These are phyloP conservation scores for Rapana venosa DNA, from an alignment of 2,888 invertebrate genomes.

Conservation along the genomic window DNA sequence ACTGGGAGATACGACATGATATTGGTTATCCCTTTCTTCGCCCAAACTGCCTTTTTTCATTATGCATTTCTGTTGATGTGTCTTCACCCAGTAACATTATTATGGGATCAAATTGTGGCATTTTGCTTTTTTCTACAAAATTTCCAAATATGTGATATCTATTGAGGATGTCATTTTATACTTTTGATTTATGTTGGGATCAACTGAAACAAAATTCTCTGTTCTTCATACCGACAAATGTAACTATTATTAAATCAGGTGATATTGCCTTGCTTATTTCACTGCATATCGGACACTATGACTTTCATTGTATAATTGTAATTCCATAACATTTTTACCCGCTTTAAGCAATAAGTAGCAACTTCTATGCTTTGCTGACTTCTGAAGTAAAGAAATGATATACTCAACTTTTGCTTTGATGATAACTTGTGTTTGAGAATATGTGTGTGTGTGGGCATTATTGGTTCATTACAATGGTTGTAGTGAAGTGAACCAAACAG, in stretches of 20 bases:
- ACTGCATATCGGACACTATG: constrained; percentile 42
- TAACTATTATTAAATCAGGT: constrained; percentile 18
- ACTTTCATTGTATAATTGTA: constrained; percentile 39
- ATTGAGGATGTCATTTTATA: constrained; percentile 38
- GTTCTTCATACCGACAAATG: background rate
- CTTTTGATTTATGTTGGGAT: constrained; percentile 28
- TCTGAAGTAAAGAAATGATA: constrained; percentile 43
- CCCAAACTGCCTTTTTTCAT: background rate
- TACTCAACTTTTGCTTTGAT: background rate
- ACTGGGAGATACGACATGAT: background rate
- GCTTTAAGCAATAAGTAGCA: constrained; percentile 51
- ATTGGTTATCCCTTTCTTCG: background rate
- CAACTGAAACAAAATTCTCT: constrained; percentile 21
- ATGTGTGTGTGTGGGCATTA: background rate
- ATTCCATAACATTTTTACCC: constrained; percentile 44
- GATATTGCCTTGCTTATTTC: constrained; percentile 42
- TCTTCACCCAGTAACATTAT: background rate
- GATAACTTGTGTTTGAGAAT: background rate
- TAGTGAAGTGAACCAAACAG: too few relatives aligned
- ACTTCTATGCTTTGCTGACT: constrained; percentile 53
- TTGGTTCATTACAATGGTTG: too few relatives aligned
- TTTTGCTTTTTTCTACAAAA: constrained; percentile 19
- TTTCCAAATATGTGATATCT: constrained; percentile 43
- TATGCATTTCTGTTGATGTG: background rate
- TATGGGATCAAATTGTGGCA: constrained; percentile 39